A percentile compares a stretch with the other conserved stretches of the same genome.
phyloP scores from a whole-genome alignment of 1,140 invertebrate species.

The Drosophila eugracilis region DNA sequence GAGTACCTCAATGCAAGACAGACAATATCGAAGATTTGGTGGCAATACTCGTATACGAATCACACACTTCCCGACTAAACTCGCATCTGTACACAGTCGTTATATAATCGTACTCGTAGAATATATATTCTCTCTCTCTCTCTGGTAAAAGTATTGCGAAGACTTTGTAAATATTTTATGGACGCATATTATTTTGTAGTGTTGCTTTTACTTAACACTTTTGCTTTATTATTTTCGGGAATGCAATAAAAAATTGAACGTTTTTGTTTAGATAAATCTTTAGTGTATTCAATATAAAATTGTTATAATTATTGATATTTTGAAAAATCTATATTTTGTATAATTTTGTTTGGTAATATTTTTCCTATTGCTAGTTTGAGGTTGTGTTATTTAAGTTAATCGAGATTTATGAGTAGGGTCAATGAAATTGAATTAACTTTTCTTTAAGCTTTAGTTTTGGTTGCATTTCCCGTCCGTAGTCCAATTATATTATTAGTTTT shows the following conservation, averaged over 20 bases:
- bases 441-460: background rate
- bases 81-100: conserved; percentile 43
- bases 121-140: conserved; percentile 31
- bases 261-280: background rate
- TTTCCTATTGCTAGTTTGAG: background rate
- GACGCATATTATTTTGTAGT: conserved; percentile 53
- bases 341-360: background rate
- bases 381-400: conserved; percentile 5
- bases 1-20: conserved; percentile 81
- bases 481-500: conserved; percentile 21
- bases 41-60: conserved; percentile 44
- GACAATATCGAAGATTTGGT: conserved; percentile 61
- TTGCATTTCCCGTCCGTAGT: conserved; percentile 33
- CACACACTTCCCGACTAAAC: conserved; percentile 41
- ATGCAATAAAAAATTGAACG: conserved; percentile 14
- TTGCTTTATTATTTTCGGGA: conserved; percentile 13
- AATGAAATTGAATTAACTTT: background rate
- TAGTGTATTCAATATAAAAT: background rate
- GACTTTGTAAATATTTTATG: conserved; percentile 62
- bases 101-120: conserved; percentile 44
- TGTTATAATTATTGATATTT: background rate
- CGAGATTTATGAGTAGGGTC: background rate
- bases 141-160: conserved; percentile 34
- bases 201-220: conserved; percentile 27
- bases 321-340: background rate